phyloP scores from a whole-genome alignment of 2,113 vertebrate genomes.

The Sakesphorus luctuosus region DNA sequence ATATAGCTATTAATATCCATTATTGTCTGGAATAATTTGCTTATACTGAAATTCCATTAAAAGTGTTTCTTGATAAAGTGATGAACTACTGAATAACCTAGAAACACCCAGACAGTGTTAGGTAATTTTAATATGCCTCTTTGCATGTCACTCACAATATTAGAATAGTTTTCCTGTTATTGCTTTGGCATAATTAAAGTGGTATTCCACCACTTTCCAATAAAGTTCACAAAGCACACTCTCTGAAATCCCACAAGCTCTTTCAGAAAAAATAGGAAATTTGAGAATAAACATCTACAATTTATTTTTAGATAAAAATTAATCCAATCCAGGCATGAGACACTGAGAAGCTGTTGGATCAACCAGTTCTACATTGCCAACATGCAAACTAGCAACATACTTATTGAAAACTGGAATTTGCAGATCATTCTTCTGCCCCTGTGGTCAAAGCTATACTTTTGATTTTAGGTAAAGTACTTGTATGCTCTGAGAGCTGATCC shows the following conservation, averaged over 20 bases:
- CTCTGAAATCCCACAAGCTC: background rate
- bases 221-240: background rate
- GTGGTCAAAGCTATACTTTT: background rate
- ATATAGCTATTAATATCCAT: background rate
- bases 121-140: conserved; percentile 7
- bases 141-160: background rate
- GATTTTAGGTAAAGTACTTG: background rate
- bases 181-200: background rate
- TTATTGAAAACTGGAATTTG: background rate
- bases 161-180: background rate
- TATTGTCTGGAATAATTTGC: background rate
- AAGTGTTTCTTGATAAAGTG: background rate
- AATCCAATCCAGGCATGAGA: background rate
- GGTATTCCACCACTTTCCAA: conserved; percentile 2
- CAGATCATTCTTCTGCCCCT: background rate
- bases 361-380: background rate
- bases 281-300: background rate
- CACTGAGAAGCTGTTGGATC: background rate
- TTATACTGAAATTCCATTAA: background rate
- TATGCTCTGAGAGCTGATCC: background rate
- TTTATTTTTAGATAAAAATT: background rate
- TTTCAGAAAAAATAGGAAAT: background rate
- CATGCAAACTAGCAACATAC: background rate
- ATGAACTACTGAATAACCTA: background rate
- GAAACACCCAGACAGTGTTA: background rate